A percentile compares a stretch with the other conserved stretches of the same genome.
These are phyloP conservation scores for Alosa alosa DNA, from an alignment of 2,113 vertebrate species.

Conservation along the genomic window DNA sequence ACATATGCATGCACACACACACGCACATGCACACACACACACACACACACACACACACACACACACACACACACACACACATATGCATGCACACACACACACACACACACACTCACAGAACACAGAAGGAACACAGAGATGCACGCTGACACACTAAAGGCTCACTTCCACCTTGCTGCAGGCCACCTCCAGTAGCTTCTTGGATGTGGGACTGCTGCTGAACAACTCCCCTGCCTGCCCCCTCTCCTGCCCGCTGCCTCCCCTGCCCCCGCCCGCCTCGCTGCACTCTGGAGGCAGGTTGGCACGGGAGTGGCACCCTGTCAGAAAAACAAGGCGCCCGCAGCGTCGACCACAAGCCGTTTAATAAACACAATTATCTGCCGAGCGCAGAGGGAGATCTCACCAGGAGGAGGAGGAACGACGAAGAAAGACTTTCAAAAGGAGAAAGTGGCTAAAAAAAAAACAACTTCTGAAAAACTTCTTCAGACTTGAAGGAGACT, in stretches of 20 bases:
- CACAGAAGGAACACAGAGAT: not conserved
- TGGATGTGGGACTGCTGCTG: not conserved
- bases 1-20: slow-evolving; percentile 4
- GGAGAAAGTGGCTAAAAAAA: not conserved
- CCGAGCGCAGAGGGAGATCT: not conserved
- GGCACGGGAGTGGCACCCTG: not conserved
- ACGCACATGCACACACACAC: not conserved
- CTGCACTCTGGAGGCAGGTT: not conserved
- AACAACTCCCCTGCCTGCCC: not conserved
- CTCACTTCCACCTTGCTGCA: not conserved
- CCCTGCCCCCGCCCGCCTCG: not conserved
- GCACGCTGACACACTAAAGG: not conserved
- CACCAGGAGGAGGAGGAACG: not conserved
- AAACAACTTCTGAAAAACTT: not conserved
- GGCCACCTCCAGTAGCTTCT: not conserved
- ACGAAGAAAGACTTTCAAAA: not conserved
- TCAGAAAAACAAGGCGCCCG: not conserved
- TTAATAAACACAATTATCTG: slow-evolving; percentile 6
- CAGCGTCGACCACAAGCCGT: not conserved
- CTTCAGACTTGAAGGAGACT: not conserved
- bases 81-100: slow-evolving; percentile 14
- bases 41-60: not conserved
- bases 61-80: not conserved
- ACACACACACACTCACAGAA: slow-evolving; percentile 9
- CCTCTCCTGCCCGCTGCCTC: not conserved